Evolutionary conservation across 2,113 vertebrate genomes (phyloP), one percentile per base, ranked within the genome.

Genomic region (Hypocryptadius cinnamomeus): DNA sequence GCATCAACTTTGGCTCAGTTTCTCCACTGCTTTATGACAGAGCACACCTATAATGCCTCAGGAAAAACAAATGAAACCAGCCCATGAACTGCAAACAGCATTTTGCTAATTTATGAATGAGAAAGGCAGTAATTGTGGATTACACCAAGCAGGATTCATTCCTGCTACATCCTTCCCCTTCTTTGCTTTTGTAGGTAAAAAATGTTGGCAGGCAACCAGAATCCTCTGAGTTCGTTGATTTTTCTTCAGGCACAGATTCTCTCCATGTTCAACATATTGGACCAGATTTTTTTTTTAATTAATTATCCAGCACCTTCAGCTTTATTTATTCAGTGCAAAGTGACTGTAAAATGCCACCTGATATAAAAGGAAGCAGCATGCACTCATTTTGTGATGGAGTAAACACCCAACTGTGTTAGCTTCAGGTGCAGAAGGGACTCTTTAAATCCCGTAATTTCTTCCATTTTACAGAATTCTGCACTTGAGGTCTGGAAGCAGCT

Each of bases 301-400:
- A 96, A 93, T 96, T 86, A 96, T 47, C 88, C 77, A 95, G 79
- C 92, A 93, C 85, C 95, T 96, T 88, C 85, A 74, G 60, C 72
- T 78, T 96, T 94, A 92, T 92, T 96, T 93, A 93, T 85, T 92
- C 92, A 96, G 92, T 81, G 87, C 85, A 85, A 95, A 94, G 69
- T 80, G 93, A 85, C 94, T 96, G 90, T 88, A 95, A 94, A 94
- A 80, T 16, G 44, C 87, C 61, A 90, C 44, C 71, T 11, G 10
- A 94, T 74, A 47, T 70, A 24, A 92, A 89, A 93, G 74, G 53
- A 37, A 94, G 44, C 53, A 65, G 64, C 9, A 0, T 47, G 69
- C 28, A 8, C 64, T 88, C 82, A 24, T 64, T 94, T 87, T 56
- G 87, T 6, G 3, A 68, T 48, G 60, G 71, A 83, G 56, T 51